These are phyloP conservation scores for Micronycteris hirsuta DNA, from an alignment of 2,113 vertebrate genomes.

Conservation along the genomic window DNA sequence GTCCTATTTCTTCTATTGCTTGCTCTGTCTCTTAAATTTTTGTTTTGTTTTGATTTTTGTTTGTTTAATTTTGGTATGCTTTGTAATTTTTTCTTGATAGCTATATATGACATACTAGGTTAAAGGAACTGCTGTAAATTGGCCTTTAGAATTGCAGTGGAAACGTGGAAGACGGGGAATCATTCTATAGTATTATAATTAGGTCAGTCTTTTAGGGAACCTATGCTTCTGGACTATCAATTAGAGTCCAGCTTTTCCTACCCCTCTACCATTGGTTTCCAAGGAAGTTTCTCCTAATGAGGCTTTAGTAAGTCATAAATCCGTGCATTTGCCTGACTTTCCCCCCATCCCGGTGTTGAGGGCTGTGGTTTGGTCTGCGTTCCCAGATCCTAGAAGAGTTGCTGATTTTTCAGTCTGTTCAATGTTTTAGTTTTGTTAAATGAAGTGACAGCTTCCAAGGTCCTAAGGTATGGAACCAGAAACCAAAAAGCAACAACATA, in stretches of 20 bases:
- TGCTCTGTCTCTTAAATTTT: not conserved
- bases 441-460: not conserved
- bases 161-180: not conserved
- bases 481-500: not conserved
- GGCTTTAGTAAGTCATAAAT: not conserved
- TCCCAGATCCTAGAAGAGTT: not conserved
- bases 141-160: not conserved
- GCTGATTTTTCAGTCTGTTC: not conserved
- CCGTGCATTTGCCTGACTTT: not conserved
- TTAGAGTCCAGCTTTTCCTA: not conserved
- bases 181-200: not conserved
- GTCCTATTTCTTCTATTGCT: not conserved
- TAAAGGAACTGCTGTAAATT: not conserved
- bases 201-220: not conserved
- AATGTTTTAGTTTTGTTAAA: not conserved
- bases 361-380: not conserved
- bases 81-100: not conserved
- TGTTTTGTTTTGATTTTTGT: not conserved
- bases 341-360: not conserved
- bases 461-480: not conserved
- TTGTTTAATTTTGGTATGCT: not conserved
- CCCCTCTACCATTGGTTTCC: not conserved
- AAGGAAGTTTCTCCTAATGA: not conserved
- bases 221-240: not conserved
- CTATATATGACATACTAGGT: not conserved